Evolutionary conservation across 2,113 vertebrate genomes (phyloP).

Genomic region (Haemorhous mexicanus): DNA sequence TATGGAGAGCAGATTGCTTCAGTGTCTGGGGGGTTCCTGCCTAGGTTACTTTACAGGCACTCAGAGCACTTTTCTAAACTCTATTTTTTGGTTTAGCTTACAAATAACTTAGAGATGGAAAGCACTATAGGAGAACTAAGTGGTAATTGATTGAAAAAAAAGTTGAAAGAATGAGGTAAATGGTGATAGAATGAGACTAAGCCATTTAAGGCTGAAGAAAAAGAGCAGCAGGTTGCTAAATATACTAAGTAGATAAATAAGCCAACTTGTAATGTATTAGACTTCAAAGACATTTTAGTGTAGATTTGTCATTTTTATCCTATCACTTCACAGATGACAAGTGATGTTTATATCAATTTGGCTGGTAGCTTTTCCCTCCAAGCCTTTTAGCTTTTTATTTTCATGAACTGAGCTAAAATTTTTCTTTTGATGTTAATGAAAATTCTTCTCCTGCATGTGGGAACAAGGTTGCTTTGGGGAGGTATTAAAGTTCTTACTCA

Average conservation of each 20-base stretch:
- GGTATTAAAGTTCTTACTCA: not conserved
- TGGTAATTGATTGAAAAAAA: not conserved
- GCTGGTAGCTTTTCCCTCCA: not conserved
- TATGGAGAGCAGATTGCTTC: not conserved
- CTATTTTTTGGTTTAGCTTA: not conserved
- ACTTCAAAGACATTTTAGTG: not conserved
- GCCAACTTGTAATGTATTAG: not conserved
- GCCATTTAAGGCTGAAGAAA: not conserved
- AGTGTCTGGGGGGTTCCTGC: not conserved
- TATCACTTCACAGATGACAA: not conserved
- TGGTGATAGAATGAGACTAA: not conserved
- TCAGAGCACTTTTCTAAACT: not conserved
- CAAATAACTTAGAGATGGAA: not conserved
- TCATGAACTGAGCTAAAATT: conserved; percentile 8
- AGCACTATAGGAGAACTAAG: not conserved
- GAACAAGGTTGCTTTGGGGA: conserved; percentile 24
- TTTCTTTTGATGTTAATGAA: conserved; percentile 53
- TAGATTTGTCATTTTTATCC: conserved; percentile 10
- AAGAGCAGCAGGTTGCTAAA: not conserved
- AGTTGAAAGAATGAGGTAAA: not conserved
- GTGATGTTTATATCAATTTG: not conserved
- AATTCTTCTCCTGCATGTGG: conserved; percentile 35
- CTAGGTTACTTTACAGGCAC: not conserved
- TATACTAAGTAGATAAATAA: not conserved
- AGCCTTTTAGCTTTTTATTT: conserved; percentile 3